Evolutionary conservation across 2,888 invertebrate species (phyloP).

Genomic region (Nymphalis polychloros): DNA sequence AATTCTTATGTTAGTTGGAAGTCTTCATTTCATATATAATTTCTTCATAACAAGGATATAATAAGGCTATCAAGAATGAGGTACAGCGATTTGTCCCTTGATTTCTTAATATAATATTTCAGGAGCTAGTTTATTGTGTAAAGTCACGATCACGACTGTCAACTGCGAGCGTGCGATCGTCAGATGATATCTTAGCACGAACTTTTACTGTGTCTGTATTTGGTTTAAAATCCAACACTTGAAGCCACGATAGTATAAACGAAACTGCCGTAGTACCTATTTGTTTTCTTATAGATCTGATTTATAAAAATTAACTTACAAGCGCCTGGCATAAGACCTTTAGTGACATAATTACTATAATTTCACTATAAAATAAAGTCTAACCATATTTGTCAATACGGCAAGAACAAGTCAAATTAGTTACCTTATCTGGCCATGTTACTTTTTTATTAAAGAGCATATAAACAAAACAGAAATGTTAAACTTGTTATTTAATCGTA

Average conservation of each 20-base stretch:
- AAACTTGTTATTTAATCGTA: conserved; percentile 23
- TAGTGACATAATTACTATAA: conserved; percentile 32
- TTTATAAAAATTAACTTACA: background rate
- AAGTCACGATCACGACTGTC: conserved; percentile 52
- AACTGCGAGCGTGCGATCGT: conserved; percentile 43
- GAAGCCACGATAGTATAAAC: conserved; percentile 22
- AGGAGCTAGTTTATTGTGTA: conserved; percentile 43
- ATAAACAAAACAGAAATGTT: conserved; percentile 26
- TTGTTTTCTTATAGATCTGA: conserved; percentile 36
- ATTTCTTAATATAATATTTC: conserved; percentile 43
- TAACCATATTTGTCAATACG: conserved; percentile 19
- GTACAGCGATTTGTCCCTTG: conserved; percentile 29
- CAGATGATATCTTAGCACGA: conserved; percentile 57
- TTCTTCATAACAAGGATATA: conserved; percentile 23
- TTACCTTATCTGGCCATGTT: conserved; percentile 22
- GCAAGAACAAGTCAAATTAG: conserved; percentile 28
- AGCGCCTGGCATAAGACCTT: conserved; percentile 14
- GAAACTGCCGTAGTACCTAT: conserved; percentile 29
- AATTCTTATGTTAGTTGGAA: conserved; percentile 14
- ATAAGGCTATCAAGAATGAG: conserved; percentile 24
- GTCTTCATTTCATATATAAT: conserved; percentile 17
- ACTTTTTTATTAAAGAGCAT: conserved; percentile 20
- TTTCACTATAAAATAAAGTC: conserved; percentile 28
- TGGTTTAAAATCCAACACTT: conserved; percentile 37
- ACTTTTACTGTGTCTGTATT: conserved; percentile 41